Percentiles rank a stretch among this genome's conserved stretches.
Evolutionary conservation across 2,113 vertebrate genomes (phyloP).

Genomic region (Dasyornis broadbenti): DNA sequence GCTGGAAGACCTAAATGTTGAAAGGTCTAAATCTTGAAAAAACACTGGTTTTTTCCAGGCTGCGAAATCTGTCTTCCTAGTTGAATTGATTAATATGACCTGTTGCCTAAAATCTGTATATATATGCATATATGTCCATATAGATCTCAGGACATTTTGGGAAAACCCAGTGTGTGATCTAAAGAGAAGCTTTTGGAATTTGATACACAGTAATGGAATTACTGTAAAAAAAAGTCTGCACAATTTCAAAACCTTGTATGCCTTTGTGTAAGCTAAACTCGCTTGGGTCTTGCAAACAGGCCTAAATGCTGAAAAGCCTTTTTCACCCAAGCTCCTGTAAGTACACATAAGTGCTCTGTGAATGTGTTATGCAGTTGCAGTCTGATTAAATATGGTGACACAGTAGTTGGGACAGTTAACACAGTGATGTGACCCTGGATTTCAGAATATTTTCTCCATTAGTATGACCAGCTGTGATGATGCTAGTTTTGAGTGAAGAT

Average conservation of each 20-base stretch:
- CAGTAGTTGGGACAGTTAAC: neutral
- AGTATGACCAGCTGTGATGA: neutral
- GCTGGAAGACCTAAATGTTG: neutral
- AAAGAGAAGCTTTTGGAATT: neutral
- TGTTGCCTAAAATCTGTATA: neutral
- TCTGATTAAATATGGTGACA: neutral
- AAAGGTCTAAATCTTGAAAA: neutral
- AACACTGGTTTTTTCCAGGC: neutral
- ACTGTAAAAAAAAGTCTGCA: neutral
- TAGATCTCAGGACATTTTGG: neutral
- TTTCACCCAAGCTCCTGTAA: neutral
- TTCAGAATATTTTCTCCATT: neutral
- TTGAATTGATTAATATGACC: neutral
- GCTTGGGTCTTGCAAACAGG: neutral
- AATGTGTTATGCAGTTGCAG: neutral
- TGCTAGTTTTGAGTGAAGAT: neutral
- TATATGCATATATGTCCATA: neutral
- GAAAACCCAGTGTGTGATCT: neutral
- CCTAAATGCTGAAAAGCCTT: neutral
- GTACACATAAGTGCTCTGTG: neutral
- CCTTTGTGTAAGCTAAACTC: neutral
- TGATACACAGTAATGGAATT: neutral
- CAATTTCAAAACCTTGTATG: neutral
- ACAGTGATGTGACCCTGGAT: neutral
- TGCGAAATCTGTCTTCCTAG: neutral